A percentile compares a stretch with the other conserved stretches of the same genome.
These are phyloP conservation scores for Willisornis vidua DNA, from an alignment of 2,113 vertebrate species.

Conservation along the genomic window DNA sequence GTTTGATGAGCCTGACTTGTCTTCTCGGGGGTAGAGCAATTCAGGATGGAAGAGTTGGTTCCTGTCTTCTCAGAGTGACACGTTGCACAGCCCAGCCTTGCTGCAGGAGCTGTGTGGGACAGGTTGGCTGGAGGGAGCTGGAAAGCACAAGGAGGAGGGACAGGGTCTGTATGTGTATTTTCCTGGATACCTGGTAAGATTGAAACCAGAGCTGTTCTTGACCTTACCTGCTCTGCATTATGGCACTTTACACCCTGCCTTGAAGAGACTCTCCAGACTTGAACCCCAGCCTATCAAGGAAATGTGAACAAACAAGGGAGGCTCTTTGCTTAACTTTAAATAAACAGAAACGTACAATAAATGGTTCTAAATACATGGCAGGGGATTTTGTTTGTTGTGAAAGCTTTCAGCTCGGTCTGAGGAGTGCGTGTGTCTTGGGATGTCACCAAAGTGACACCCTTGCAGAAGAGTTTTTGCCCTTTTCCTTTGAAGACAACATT, in stretches of 20 bases:
- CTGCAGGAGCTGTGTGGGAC: not conserved
- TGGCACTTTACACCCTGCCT: not conserved
- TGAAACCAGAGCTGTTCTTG: not conserved
- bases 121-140: not conserved
- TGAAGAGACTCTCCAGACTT: not conserved
- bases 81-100: not conserved
- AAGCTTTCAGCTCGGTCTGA: not conserved
- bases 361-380: not conserved
- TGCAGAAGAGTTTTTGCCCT: not conserved
- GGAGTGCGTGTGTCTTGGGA: not conserved
- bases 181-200: not conserved
- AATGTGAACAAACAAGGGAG: not conserved
- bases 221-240: not conserved
- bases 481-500: not conserved
- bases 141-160: not conserved
- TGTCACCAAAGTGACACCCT: not conserved
- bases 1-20: not conserved
- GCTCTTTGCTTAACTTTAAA: not conserved
- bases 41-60: not conserved
- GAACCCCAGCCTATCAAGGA: not conserved
- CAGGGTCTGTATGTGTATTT: rapidly evolving
- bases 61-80: not conserved
- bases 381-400: not conserved
- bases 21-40: not conserved
- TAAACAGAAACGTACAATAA: not conserved